A percentile compares a stretch with the other conserved stretches of the same genome.
These are phyloP conservation scores for Leptogaster cylindrica DNA, from an alignment of 2,888 invertebrate genomes.

Conservation along the genomic window DNA sequence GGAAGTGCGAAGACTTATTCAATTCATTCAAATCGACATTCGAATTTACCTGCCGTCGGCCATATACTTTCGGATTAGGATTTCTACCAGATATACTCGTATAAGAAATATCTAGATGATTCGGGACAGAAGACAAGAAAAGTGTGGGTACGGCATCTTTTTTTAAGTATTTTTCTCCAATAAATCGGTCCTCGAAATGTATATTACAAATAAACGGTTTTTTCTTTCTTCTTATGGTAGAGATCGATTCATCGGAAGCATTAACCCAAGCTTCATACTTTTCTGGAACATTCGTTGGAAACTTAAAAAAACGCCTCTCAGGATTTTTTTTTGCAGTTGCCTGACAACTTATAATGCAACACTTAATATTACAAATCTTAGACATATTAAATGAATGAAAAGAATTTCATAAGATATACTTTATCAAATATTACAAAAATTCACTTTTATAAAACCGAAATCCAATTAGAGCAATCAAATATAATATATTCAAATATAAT, in stretches of 20 bases:
- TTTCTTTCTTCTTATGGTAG: neutral
- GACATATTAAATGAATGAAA: neutral
- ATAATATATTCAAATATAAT: no score
- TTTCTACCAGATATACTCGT: neutral
- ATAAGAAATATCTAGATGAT: neutral
- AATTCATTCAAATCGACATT: neutral
- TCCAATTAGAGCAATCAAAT: no score
- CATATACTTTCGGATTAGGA: constrained; percentile 5
- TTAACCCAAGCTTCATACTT: neutral
- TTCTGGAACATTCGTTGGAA: neutral
- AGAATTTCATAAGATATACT: no score
- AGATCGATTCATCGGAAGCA: neutral
- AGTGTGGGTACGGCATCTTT: constrained; percentile 7
- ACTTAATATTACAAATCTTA: constrained; percentile 3
- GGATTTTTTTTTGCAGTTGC: constrained; percentile 5
- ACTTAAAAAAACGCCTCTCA: neutral
- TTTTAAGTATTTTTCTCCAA: constrained; percentile 8
- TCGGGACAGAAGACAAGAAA: neutral
- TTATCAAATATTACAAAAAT: no score
- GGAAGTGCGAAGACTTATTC: neutral
- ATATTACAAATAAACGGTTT: neutral
- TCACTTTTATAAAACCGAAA: no score
- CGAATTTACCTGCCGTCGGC: neutral
- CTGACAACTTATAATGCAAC: neutral
- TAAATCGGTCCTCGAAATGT: neutral